phyloP scores from a whole-genome alignment of 2,797 vertebrate genomes.

The Lacerta bilineata region DNA sequence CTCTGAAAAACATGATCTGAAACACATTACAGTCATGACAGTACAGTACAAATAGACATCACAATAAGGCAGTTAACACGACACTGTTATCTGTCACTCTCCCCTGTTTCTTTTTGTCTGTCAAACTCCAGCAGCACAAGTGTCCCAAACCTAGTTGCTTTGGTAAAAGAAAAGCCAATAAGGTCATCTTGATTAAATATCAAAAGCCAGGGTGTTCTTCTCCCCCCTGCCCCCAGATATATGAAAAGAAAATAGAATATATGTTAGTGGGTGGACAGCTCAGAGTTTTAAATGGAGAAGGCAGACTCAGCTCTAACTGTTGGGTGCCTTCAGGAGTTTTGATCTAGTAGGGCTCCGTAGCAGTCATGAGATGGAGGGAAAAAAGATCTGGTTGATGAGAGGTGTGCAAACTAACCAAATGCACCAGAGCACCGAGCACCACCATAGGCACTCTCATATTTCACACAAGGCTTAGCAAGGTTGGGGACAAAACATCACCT shows the following conservation, averaged over 20 bases:
- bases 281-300: background rate
- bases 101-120: conserved; percentile 65
- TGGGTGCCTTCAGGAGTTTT: background rate
- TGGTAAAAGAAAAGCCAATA: conserved; percentile 57
- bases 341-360: background rate
- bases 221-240: background rate
- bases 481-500: background rate
- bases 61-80: conserved; percentile 48
- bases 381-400: background rate
- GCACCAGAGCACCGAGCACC: background rate
- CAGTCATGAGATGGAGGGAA: background rate
- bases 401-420: background rate
- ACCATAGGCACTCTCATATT: background rate
- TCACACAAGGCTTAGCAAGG: background rate
- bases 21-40: conserved; percentile 56
- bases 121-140: conserved; percentile 65
- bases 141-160: conserved; percentile 47
- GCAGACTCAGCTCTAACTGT: background rate
- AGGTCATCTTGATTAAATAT: conserved; percentile 2
- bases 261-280: background rate
- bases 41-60: conserved; percentile 58
- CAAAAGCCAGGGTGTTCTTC: background rate
- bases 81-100: conserved; percentile 54
- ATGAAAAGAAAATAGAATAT: background rate
- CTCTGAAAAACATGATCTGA: conserved; percentile 51